phyloP scores from a whole-genome alignment of 2,888 invertebrate species.

The Gastracanthus pulcherrimus region DNA sequence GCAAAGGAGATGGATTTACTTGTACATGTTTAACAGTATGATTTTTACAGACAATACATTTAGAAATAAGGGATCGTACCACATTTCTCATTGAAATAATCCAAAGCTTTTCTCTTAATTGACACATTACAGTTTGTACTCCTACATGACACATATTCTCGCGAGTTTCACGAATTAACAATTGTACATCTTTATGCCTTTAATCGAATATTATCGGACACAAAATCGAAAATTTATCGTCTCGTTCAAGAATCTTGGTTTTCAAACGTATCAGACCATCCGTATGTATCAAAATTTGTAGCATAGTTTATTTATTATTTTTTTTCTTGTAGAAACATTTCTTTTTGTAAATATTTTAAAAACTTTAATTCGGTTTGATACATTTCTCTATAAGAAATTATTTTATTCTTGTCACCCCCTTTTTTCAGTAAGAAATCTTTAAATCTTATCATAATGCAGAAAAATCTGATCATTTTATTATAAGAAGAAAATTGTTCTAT shows the following conservation, averaged over 20 bases:
- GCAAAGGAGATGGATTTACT: constrained; percentile 63
- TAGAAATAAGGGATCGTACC: constrained; percentile 43
- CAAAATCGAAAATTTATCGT: constrained; percentile 60
- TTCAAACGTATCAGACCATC: constrained; percentile 47
- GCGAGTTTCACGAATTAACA: constrained; percentile 59
- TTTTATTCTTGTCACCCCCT: neutral
- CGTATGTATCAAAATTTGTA: constrained; percentile 7
- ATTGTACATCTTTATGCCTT: constrained; percentile 60
- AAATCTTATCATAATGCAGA: constrained; percentile 28
- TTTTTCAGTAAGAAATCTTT: neutral
- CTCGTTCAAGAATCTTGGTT: constrained; percentile 61
- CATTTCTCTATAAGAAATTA: neutral
- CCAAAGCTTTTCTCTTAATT: constrained; percentile 59
- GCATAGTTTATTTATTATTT: neutral
- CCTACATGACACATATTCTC: constrained; percentile 59
- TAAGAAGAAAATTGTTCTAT: constrained; percentile 24
- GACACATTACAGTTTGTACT: constrained; percentile 55
- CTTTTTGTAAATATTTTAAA: neutral
- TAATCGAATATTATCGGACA: constrained; percentile 64
- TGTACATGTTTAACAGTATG: constrained; percentile 58
- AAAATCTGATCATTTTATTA: constrained; percentile 1
- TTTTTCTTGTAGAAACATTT: no score
- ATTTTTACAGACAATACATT: constrained; percentile 58
- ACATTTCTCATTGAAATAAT: constrained; percentile 51
- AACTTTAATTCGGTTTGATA: neutral